Conservation (phyloP, 2,113 vertebrate genomes). For the Scomber scombrus region DNA sequence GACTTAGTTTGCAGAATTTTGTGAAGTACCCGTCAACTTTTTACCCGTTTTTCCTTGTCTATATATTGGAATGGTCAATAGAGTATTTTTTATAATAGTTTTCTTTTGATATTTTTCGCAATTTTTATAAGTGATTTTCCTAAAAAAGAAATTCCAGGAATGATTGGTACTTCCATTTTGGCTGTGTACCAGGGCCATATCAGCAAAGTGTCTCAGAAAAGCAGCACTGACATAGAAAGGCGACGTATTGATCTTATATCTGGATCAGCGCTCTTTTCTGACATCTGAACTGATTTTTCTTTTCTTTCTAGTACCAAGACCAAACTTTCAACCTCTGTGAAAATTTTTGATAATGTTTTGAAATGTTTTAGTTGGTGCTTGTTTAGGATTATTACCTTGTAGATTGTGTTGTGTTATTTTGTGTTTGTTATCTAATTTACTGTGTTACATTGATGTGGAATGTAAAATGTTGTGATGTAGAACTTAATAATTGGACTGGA, state of each 20-base stretch:
- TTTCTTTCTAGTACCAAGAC: constrained; percentile 77
- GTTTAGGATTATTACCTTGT: constrained; percentile 66
- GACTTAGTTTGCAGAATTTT: constrained; percentile 49
- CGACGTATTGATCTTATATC: neutral
- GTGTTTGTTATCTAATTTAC: constrained; percentile 69
- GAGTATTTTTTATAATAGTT: constrained; percentile 85
- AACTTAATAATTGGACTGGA: constrained; percentile 69
- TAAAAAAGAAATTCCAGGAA: constrained; percentile 68
- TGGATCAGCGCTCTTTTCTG: constrained; percentile 31
- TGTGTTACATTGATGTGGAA: constrained; percentile 79
- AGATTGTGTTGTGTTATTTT: constrained; percentile 64
- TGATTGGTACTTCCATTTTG: constrained; percentile 77
- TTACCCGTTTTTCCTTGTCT: constrained; percentile 66
- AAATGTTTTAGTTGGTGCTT: constrained; percentile 70
- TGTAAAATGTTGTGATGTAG: constrained; percentile 80
- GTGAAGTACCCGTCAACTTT: constrained; percentile 67
- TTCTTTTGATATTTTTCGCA: constrained; percentile 85
- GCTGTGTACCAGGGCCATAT: constrained; percentile 64
- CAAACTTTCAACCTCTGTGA: constrained; percentile 78
- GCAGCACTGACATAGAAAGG: constrained; percentile 7
- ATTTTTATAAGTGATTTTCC: constrained; percentile 84
- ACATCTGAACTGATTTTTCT: constrained; percentile 56
- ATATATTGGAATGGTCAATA: constrained; percentile 74
- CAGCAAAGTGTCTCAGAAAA: constrained; percentile 36
- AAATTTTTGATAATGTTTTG: constrained; percentile 78